Conservation (phyloP, 2,888 invertebrate species). For the Rhaphigaster nebulosa region DNA sequence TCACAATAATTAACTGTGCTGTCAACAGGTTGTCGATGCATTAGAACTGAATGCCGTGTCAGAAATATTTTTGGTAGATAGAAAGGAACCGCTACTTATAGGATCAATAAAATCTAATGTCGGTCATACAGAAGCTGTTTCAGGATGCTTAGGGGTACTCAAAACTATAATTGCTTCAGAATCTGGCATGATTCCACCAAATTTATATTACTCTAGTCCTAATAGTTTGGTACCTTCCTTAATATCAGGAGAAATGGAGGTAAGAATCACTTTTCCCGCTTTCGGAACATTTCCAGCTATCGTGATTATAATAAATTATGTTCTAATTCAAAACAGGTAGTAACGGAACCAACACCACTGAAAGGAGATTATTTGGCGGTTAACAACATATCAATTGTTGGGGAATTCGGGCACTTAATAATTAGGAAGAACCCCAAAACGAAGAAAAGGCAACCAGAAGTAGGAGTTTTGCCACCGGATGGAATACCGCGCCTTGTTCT, state of each 20-base stretch:
- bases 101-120: constrained; percentile 76
- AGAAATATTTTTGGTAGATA: constrained; percentile 62
- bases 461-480: constrained; percentile 62
- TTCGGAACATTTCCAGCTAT: neutral
- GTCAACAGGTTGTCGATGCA: constrained; percentile 64
- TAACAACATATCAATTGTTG: constrained; percentile 69
- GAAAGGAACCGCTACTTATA: constrained; percentile 70
- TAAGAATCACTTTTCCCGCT: constrained; percentile 55
- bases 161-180: constrained; percentile 68
- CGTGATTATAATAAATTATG: neutral
- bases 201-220: constrained; percentile 66
- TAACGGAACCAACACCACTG: constrained; percentile 65
- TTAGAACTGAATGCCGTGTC: constrained; percentile 64
- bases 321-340: constrained; percentile 63
- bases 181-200: constrained; percentile 66
- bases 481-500: constrained; percentile 69
- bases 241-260: constrained; percentile 65
- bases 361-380: constrained; percentile 72
- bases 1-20: neutral
- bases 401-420: constrained; percentile 70
- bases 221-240: constrained; percentile 65
- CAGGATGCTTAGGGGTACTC: constrained; percentile 70
- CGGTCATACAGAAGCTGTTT: constrained; percentile 74
- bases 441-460: constrained; percentile 64
- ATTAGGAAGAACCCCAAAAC: constrained; percentile 68